These are phyloP conservation scores for Haemorhous mexicanus DNA, from an alignment of 2,113 vertebrate genomes.

Conservation along the genomic window DNA sequence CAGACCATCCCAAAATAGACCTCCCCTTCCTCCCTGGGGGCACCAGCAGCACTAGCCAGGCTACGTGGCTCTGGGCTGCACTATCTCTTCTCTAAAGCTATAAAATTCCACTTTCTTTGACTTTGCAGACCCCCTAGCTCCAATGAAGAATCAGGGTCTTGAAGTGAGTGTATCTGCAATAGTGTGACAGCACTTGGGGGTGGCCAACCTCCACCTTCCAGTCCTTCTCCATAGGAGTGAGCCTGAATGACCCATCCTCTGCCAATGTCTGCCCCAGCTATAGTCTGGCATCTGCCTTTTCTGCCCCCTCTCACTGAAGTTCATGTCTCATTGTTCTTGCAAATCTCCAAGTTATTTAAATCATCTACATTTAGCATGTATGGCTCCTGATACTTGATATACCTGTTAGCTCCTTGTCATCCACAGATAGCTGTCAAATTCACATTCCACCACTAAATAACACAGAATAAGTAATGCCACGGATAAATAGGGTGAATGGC, in stretches of 20 bases:
- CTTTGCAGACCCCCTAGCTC: background rate
- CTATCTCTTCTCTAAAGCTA: background rate
- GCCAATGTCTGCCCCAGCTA: background rate
- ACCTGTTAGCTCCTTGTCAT: background rate
- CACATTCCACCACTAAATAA: background rate
- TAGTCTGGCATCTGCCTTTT: background rate
- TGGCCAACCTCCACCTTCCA: background rate
- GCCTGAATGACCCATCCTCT: background rate
- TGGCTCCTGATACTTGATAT: background rate
- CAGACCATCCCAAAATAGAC: background rate
- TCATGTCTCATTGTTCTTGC: background rate
- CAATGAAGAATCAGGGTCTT: background rate
- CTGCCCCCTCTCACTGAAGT: rapidly evolving
- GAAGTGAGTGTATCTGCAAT: background rate
- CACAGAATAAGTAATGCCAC: background rate
- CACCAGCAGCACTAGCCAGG: background rate
- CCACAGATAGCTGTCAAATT: constrained; percentile 4
- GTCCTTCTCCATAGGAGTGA: background rate
- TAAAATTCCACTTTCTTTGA: background rate
- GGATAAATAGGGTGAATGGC: background rate
- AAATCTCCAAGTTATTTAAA: background rate
- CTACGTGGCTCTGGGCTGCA: rapidly evolving
- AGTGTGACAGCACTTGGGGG: background rate
- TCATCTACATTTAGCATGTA: background rate
- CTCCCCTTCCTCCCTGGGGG: background rate